Percentiles rank a stretch among this genome's conserved stretches.
Evolutionary conservation across 2,113 vertebrate species (phyloP).

Genomic region (Callorhinus ursinus): DNA sequence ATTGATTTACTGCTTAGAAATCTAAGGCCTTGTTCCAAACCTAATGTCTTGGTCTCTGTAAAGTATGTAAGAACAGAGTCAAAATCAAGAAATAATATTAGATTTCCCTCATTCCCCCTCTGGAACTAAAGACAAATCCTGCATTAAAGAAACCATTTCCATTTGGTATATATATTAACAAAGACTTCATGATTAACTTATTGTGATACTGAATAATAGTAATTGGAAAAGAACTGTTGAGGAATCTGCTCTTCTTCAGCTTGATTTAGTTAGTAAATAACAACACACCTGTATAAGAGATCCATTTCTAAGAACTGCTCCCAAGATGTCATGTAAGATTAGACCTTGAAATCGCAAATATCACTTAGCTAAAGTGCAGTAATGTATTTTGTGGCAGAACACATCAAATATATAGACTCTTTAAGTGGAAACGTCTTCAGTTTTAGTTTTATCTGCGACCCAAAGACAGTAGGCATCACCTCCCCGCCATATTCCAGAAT

Average conservation of each 20-base stretch:
- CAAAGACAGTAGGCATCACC: background rate
- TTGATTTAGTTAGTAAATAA: background rate
- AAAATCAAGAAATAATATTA: slow-evolving; percentile 13
- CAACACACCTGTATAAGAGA: background rate
- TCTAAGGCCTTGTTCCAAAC: background rate
- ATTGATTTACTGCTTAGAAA: background rate
- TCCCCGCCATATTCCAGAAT: background rate
- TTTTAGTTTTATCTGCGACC: background rate
- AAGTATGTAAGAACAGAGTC: background rate
- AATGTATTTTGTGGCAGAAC: background rate
- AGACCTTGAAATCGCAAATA: background rate
- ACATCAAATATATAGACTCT: background rate
- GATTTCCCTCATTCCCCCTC: background rate
- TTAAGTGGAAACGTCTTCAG: background rate
- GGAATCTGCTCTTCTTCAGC: background rate
- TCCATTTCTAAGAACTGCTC: background rate
- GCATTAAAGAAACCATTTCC: background rate
- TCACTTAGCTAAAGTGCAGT: background rate
- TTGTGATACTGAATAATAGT: background rate
- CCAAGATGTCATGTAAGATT: background rate
- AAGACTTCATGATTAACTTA: background rate
- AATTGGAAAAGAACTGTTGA: background rate
- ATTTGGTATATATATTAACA: background rate
- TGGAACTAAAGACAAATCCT: background rate
- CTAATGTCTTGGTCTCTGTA: background rate